These are phyloP conservation scores for Vanessa cardui DNA, from an alignment of 2,888 invertebrate species.

Conservation along the genomic window DNA sequence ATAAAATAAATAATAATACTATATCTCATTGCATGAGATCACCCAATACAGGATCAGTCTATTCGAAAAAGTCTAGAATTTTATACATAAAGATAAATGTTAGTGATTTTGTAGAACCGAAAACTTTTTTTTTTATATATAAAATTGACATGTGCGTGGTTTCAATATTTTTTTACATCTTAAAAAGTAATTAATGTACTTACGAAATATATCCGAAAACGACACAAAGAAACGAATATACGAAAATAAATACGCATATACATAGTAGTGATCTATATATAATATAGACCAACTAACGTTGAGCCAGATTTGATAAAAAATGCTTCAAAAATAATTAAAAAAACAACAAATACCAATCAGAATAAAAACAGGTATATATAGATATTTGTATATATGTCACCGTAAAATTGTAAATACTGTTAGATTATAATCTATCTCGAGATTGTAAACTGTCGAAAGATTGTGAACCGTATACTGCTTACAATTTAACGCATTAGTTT, in stretches of 20 bases:
- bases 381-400: no score
- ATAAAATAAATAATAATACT: conserved; percentile 29
- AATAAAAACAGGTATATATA: no score
- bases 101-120: conserved; percentile 32
- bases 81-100: conserved; percentile 23
- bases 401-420: no score
- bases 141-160: conserved; percentile 11
- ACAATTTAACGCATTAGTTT: no score
- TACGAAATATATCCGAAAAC: not conserved
- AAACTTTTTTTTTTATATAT: conserved; percentile 3
- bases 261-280: no score
- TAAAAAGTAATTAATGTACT: conserved; percentile 1
- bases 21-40: conserved; percentile 61
- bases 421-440: no score
- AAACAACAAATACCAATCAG: not conserved
- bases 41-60: conserved; percentile 55
- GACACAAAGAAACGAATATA: not conserved
- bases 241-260: not conserved
- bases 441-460: no score
- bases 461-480: no score
- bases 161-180: not conserved
- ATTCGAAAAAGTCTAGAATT: conserved; percentile 45
- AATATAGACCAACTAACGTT: no score
- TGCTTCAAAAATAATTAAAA: not conserved
- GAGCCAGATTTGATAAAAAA: no score